Conservation (phyloP, 2,888 invertebrate species). For the Anoncus sp. region DNA sequence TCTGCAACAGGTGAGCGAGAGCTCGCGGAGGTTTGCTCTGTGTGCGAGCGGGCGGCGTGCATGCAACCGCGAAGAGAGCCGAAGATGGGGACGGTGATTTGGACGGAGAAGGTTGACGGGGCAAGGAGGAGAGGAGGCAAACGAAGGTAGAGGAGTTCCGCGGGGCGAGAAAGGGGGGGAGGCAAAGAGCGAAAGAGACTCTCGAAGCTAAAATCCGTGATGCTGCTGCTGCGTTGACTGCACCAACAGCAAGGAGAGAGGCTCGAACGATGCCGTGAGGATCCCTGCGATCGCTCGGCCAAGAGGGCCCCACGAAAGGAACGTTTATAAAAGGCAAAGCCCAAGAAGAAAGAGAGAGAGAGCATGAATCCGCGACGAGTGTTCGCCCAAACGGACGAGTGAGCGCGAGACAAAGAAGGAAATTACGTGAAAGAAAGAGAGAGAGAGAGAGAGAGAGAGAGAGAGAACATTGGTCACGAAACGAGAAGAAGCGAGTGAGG, state of each 20-base stretch:
- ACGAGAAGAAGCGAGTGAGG: conserved; percentile 62
- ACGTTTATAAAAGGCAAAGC: conserved; percentile 61
- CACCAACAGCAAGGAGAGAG: conserved; percentile 34
- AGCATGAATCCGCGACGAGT: conserved; percentile 42
- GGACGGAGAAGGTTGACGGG: conserved; percentile 55
- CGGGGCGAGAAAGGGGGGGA: conserved; percentile 43
- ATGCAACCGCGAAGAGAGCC: conserved; percentile 56
- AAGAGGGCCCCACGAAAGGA: conserved; percentile 54
- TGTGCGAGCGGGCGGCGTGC: conserved; percentile 54
- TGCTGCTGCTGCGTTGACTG: conserved; percentile 41
- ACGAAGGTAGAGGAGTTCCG: conserved; percentile 49
- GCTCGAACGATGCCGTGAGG: conserved; percentile 57
- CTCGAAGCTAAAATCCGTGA: conserved; percentile 45
- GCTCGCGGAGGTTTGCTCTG: conserved; percentile 51
- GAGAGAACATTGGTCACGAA: conserved; percentile 57
- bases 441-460: conserved; percentile 38
- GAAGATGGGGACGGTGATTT: conserved; percentile 64
- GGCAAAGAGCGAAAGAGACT: conserved; percentile 23
- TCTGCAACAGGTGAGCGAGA: conserved; percentile 66
- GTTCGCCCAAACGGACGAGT: conserved; percentile 39
- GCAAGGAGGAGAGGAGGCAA: conserved; percentile 53
- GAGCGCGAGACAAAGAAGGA: conserved; percentile 40
- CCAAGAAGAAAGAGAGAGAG: conserved; percentile 30
- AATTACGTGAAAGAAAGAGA: conserved; percentile 44
- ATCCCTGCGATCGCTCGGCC: conserved; percentile 48